phyloP scores from a whole-genome alignment of 1,140 invertebrate genomes.

The Panagrolaimus sp. region DNA sequence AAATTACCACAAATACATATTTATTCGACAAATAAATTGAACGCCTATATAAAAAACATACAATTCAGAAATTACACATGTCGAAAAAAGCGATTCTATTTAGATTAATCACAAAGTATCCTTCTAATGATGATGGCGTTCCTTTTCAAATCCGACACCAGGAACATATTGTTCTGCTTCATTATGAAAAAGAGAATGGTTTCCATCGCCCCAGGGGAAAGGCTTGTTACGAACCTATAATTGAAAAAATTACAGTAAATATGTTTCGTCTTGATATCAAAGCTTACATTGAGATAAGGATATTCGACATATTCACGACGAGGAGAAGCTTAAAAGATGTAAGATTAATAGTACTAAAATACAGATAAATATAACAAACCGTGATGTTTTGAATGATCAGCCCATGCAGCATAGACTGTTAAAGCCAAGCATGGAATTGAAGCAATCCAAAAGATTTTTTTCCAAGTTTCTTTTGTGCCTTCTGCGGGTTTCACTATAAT shows the following conservation, averaged over 20 bases:
- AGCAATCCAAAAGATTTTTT: conserved; percentile 31
- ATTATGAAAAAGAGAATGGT: conserved; percentile 60
- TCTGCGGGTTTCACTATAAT: background rate
- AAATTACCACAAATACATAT: too few relatives aligned
- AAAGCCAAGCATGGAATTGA: conserved; percentile 32
- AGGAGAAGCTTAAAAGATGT: background rate
- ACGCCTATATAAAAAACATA: too few relatives aligned
- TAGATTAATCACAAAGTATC: too few relatives aligned
- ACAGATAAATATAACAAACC: too few relatives aligned
- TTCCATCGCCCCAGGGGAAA: conserved; percentile 60
- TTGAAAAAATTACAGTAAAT: background rate
- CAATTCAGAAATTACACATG: too few relatives aligned
- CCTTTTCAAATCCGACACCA: conserved; percentile 39
- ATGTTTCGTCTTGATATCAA: background rate
- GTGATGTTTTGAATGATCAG: conserved; percentile 31
- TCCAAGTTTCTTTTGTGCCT: conserved; percentile 28
- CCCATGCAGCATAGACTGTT: conserved; percentile 20
- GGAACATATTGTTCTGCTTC: conserved; percentile 31
- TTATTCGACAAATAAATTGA: too few relatives aligned
- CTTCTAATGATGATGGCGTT: conserved; percentile 12
- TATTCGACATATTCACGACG: conserved; percentile 39
- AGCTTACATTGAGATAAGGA: conserved; percentile 31
- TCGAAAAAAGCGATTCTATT: conserved; percentile 11
- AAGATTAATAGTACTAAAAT: too few relatives aligned
- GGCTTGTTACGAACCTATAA: conserved; percentile 43